Percentiles rank a stretch among this genome's conserved stretches.
phyloP scores from a whole-genome alignment of 1,140 invertebrate genomes.

The Epicauta chinensis region DNA sequence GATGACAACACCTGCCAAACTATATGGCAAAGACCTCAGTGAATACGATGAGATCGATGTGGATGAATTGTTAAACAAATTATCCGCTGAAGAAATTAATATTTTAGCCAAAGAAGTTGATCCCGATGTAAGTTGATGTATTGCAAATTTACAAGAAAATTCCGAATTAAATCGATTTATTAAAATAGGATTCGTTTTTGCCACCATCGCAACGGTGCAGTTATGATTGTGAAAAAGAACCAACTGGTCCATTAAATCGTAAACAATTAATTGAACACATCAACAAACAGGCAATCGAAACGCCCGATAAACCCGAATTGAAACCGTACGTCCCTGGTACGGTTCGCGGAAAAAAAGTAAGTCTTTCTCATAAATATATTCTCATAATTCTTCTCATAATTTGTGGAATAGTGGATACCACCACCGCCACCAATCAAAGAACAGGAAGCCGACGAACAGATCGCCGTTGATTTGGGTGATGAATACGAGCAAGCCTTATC shows the following conservation, averaged over 20 bases:
- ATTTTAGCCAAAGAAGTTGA: slow-evolving; percentile 98
- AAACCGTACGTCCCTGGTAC: slow-evolving; percentile 89
- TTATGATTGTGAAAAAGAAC: slow-evolving; percentile 90
- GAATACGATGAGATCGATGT: slow-evolving; percentile 95
- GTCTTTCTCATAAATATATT: slow-evolving; percentile 17
- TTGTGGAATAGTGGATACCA: slow-evolving; percentile 73
- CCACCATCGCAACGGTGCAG: slow-evolving; percentile 93
- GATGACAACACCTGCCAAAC: slow-evolving; percentile 80
- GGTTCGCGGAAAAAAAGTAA: slow-evolving; percentile 84
- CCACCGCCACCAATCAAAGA: slow-evolving; percentile 72
- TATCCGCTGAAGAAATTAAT: slow-evolving; percentile 93
- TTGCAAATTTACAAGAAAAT: not conserved
- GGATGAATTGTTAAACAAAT: slow-evolving; percentile 88
- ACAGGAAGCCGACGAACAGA: slow-evolving; percentile 81
- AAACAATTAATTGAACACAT: slow-evolving; percentile 97
- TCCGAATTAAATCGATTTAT: not conserved
- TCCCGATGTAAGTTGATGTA: slow-evolving; percentile 87
- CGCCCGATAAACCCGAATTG: slow-evolving; percentile 93
- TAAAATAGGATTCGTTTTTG: slow-evolving; percentile 86
- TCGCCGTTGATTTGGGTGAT: slow-evolving; percentile 87
- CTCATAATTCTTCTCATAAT: not conserved
- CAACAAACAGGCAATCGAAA: slow-evolving; percentile 94
- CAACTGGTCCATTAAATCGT: slow-evolving; percentile 92
- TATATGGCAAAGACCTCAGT: slow-evolving; percentile 89
- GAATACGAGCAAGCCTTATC: slow-evolving; percentile 92